These are phyloP conservation scores for Ariolimax columbianus DNA, from an alignment of 2,888 invertebrate genomes.

Conservation along the genomic window DNA sequence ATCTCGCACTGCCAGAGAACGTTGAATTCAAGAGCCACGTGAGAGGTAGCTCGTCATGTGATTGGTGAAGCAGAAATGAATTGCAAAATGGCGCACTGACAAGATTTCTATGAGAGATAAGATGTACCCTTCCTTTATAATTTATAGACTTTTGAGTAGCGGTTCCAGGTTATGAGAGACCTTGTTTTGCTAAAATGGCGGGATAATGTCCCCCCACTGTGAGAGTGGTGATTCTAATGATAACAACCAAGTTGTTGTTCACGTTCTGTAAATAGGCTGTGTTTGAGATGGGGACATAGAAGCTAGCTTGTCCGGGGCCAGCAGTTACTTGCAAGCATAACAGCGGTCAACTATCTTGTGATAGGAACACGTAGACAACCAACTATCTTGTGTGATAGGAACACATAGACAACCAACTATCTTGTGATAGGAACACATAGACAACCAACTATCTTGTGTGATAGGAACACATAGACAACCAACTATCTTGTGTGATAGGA, in stretches of 20 bases:
- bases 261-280: slow-evolving; percentile 27
- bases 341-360: too few relatives aligned
- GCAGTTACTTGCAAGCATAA: too few relatives aligned
- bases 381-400: too few relatives aligned
- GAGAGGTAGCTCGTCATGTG: not conserved
- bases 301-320: not conserved
- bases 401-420: too few relatives aligned
- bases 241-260: slow-evolving; percentile 19
- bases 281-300: slow-evolving; percentile 5
- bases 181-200: slow-evolving; percentile 7
- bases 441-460: too few relatives aligned
- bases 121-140: not conserved
- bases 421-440: too few relatives aligned
- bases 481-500: too few relatives aligned
- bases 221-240: slow-evolving; percentile 1
- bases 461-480: too few relatives aligned
- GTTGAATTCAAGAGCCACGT: slow-evolving; percentile 3
- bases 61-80: slow-evolving; percentile 26
- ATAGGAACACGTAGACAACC: too few relatives aligned
- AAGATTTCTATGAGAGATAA: slow-evolving; percentile 24
- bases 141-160: slow-evolving; percentile 2
- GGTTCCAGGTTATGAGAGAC: not conserved
- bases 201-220: not conserved
- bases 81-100: slow-evolving; percentile 5
- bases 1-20: not conserved